These are phyloP conservation scores for Spizaetus ornatus DNA, from an alignment of 2,113 vertebrate species.

Conservation along the genomic window DNA sequence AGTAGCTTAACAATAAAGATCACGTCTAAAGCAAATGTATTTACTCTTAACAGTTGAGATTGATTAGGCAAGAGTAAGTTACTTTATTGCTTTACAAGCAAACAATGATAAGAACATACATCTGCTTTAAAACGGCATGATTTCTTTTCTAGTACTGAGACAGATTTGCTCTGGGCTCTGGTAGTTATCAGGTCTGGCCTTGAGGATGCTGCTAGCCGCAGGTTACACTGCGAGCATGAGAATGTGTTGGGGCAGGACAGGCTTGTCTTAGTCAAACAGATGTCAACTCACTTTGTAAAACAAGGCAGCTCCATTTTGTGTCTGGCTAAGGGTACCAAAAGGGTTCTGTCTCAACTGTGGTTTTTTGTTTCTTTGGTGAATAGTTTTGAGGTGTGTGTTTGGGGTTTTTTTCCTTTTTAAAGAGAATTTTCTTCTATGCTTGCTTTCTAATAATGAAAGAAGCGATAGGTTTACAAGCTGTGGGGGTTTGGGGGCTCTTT, in stretches of 20 bases:
- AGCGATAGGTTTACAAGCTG: not conserved
- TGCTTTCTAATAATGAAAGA: not conserved
- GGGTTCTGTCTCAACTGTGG: not conserved
- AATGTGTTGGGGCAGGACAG: not conserved
- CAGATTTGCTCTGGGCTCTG: not conserved
- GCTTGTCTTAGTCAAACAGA: not conserved
- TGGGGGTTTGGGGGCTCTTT: not conserved
- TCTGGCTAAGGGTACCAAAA: not conserved
- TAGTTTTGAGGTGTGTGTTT: not conserved
- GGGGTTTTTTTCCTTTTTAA: not conserved
- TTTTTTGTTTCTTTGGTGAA: not conserved
- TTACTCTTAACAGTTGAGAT: slow-evolving; percentile 13
- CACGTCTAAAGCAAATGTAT: slow-evolving; percentile 7
- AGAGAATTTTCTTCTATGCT: not conserved
- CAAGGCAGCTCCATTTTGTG: not conserved
- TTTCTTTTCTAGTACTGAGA: not conserved
- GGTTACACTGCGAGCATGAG: not conserved
- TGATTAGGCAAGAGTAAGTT: not conserved
- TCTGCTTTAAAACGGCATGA: slow-evolving; percentile 6
- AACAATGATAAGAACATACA: slow-evolving; percentile 6
- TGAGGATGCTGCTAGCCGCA: not conserved
- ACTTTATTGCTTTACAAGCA: slow-evolving; percentile 40
- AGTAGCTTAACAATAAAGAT: not conserved
- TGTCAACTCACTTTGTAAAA: not conserved
- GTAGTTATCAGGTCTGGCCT: not conserved